These are phyloP conservation scores for Adineta ricciae DNA, from an alignment of 2,888 invertebrate species.

Conservation along the genomic window DNA sequence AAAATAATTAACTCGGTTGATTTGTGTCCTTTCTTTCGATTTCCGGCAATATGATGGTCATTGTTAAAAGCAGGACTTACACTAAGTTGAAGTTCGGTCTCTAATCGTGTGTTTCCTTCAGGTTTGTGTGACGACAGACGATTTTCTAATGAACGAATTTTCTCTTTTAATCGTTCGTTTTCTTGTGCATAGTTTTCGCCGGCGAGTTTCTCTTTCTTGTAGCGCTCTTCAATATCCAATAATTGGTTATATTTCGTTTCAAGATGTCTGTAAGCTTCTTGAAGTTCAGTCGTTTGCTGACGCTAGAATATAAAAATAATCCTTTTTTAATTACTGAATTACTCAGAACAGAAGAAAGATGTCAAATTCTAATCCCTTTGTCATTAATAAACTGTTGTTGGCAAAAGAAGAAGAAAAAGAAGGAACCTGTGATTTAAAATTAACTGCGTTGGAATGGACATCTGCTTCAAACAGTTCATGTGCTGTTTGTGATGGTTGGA, in stretches of 20 bases:
- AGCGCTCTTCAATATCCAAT: background rate
- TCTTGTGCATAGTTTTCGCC: background rate
- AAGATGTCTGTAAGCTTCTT: background rate
- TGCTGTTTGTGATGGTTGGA: slow-evolving; percentile 20
- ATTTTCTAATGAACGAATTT: background rate
- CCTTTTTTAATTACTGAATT: background rate
- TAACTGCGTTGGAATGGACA: background rate
- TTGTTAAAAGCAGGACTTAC: background rate
- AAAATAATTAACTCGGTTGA: background rate
- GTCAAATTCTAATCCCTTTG: background rate
- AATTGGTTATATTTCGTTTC: background rate
- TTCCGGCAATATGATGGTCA: background rate
- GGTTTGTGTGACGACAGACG: background rate
- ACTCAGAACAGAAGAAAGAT: background rate
- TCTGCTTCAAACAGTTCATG: slow-evolving; percentile 32
- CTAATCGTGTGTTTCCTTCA: background rate
- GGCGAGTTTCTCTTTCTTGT: background rate
- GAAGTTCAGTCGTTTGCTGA: background rate
- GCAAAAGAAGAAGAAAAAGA: background rate
- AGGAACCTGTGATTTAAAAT: background rate
- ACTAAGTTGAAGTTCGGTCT: background rate
- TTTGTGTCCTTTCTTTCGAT: background rate
- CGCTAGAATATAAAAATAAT: background rate
- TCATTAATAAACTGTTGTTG: background rate
- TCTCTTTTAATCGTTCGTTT: background rate